phyloP scores from a whole-genome alignment of 2,888 invertebrate species.

The Piscicola geometra region DNA sequence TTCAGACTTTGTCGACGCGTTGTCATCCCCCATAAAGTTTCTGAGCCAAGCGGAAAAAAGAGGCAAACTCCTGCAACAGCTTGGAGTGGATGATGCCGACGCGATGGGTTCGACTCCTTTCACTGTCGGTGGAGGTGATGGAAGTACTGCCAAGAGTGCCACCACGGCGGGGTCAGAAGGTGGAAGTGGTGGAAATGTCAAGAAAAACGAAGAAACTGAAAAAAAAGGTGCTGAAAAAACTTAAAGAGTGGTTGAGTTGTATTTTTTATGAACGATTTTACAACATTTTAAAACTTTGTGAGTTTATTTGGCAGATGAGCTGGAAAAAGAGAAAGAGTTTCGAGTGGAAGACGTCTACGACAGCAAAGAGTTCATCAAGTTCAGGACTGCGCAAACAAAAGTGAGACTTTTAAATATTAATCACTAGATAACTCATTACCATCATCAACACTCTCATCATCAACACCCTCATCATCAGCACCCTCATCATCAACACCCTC shows the following conservation, averaged over 20 bases:
- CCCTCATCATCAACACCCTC: too few species aligned
- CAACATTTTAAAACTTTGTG: too few species aligned
- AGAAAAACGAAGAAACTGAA: background rate
- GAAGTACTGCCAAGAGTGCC: background rate
- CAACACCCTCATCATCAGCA: too few species aligned
- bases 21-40: slow-evolving; percentile 79
- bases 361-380: slow-evolving; percentile 11
- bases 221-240: background rate
- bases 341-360: slow-evolving; percentile 8
- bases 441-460: too few species aligned
- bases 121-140: background rate
- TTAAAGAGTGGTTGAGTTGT: too few species aligned
- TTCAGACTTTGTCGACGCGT: slow-evolving; percentile 87
- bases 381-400: background rate
- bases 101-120: slow-evolving; percentile 45
- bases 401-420: background rate
- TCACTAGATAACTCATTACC: background rate
- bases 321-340: slow-evolving; percentile 46
- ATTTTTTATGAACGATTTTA: too few species aligned
- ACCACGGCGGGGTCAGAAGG: background rate
- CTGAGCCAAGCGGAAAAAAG: slow-evolving; percentile 63
- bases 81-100: slow-evolving; percentile 69
- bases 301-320: slow-evolving; percentile 41
- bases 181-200: background rate
- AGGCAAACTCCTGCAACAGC: slow-evolving; percentile 85